Percentiles rank a stretch among this genome's conserved stretches.
phyloP scores from a whole-genome alignment of 2,797 vertebrate genomes.

The Lycodopsis pacificus region DNA sequence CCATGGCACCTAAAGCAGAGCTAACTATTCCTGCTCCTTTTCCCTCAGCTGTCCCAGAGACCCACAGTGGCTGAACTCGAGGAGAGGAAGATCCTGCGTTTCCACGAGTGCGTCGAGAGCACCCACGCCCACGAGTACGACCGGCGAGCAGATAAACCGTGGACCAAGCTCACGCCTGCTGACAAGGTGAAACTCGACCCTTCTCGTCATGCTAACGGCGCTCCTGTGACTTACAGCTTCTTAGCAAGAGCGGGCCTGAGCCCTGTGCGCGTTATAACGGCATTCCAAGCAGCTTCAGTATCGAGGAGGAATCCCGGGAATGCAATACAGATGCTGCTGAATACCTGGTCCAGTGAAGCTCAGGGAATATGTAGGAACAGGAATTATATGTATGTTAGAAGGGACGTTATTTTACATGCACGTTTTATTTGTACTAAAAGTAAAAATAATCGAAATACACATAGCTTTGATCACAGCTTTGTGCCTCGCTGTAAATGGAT shows the following conservation, averaged over 20 bases:
- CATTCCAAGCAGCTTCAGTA: slow-evolving; percentile 56
- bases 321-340: slow-evolving; percentile 10
- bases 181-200: slow-evolving; percentile 88
- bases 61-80: slow-evolving; percentile 96
- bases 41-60: slow-evolving; percentile 92
- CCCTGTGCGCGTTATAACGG: not conserved
- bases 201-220: not conserved
- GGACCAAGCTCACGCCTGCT: slow-evolving; percentile 96
- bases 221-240: slow-evolving; percentile 2
- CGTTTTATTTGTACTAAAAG: not conserved
- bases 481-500: slow-evolving; percentile 6
- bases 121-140: slow-evolving; percentile 96
- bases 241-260: slow-evolving; percentile 5
- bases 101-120: slow-evolving; percentile 95
- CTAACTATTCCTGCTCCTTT: not conserved
- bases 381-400: not conserved
- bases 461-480: slow-evolving; percentile 19
- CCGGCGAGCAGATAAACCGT: slow-evolving; percentile 94
- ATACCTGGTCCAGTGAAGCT: slow-evolving; percentile 41
- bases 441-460: not conserved
- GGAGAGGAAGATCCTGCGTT: slow-evolving; percentile 95
- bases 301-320: slow-evolving; percentile 46
- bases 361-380: slow-evolving; percentile 8
- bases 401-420: not conserved
- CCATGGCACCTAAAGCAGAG: too few relatives aligned